Conservation (phyloP, 2,113 vertebrate species). For the Lanius ludovicianus region DNA sequence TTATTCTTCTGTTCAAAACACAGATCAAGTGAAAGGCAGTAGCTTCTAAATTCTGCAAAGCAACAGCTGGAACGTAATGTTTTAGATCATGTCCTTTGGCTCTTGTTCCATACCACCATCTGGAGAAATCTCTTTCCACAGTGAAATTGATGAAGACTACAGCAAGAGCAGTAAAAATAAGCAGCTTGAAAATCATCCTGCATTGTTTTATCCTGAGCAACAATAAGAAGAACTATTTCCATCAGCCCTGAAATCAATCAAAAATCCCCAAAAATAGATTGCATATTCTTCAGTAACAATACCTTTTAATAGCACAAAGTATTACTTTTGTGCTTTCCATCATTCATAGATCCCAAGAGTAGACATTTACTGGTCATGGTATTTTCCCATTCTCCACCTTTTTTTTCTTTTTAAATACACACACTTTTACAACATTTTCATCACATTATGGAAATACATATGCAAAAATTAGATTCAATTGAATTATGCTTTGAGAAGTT, state of each 20-base stretch:
- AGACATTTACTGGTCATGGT: background rate
- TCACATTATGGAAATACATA: background rate
- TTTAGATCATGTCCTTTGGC: slow-evolving; percentile 57
- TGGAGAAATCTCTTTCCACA: slow-evolving; percentile 41
- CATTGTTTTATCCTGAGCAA: background rate
- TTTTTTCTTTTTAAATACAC: background rate
- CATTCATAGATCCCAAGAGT: background rate
- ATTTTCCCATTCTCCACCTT: background rate
- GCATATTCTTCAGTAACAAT: background rate
- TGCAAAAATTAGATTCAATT: background rate
- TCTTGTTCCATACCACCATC: slow-evolving; percentile 48
- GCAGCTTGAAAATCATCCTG: background rate
- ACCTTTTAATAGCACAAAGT: background rate
- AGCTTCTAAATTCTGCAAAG: background rate
- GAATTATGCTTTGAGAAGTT: background rate
- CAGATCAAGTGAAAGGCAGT: background rate
- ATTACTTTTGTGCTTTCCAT: background rate
- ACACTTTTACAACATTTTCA: background rate
- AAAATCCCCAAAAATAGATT: background rate
- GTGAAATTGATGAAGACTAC: background rate
- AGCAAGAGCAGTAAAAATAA: slow-evolving; percentile 31
- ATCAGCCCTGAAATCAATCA: background rate
- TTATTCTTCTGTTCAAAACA: background rate
- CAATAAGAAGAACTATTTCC: background rate
- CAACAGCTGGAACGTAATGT: slow-evolving; percentile 34